phyloP scores from a whole-genome alignment of 2,888 invertebrate species.

The Cremastinae sp. region DNA sequence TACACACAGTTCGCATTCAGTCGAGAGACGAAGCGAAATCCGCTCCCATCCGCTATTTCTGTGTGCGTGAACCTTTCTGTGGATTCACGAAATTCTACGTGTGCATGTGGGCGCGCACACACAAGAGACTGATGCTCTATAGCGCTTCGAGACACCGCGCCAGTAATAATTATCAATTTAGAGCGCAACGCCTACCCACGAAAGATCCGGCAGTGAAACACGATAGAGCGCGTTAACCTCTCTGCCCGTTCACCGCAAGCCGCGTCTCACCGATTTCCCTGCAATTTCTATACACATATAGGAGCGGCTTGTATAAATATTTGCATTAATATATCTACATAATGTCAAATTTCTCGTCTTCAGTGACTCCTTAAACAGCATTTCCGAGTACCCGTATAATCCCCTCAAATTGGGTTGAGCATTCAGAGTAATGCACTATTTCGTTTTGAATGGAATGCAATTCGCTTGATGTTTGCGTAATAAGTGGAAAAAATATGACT shows the following conservation, averaged over 20 bases:
- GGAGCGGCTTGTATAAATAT: conserved; percentile 12
- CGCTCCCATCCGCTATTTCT: conserved; percentile 14
- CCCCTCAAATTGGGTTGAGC: background rate
- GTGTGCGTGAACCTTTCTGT: background rate
- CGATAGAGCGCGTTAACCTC: conserved; percentile 53
- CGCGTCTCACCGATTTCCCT: background rate
- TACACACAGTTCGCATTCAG: conserved; percentile 33
- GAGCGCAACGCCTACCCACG: conserved; percentile 58
- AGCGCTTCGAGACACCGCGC: conserved; percentile 36
- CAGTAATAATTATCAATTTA: conserved; percentile 61
- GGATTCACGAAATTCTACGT: too few relatives aligned
- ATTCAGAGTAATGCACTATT: background rate
- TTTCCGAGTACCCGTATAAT: background rate
- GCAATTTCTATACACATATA: background rate
- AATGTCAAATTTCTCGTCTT: conserved; percentile 1
- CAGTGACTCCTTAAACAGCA: background rate
- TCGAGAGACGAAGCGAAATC: conserved; percentile 44
- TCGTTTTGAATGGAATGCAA: background rate
- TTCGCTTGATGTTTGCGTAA: too few relatives aligned
- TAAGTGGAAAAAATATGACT: too few relatives aligned
- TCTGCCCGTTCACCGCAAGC: conserved; percentile 25
- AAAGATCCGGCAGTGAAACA: conserved; percentile 57
- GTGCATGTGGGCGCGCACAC: background rate
- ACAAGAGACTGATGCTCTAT: conserved; percentile 17
- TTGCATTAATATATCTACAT: conserved; percentile 22